phyloP scores from a whole-genome alignment of 1,140 invertebrate species.

The Papilio polyxenes region DNA sequence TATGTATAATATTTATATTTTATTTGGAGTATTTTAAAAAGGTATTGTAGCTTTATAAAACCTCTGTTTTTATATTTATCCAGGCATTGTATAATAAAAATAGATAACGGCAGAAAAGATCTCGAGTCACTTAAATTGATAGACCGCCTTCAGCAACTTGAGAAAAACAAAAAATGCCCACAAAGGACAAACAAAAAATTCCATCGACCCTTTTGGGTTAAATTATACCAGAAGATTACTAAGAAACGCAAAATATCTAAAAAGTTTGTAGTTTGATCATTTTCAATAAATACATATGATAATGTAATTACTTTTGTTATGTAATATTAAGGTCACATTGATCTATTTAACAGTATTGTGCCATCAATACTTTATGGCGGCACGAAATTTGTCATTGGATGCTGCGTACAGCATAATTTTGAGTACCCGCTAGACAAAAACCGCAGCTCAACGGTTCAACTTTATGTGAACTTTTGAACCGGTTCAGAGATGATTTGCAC shows the following conservation, averaged over 20 bases:
- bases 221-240: not conserved
- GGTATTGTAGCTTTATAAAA: not conserved
- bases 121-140: not conserved
- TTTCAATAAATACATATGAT: not conserved
- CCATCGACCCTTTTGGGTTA: not conserved
- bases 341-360: too few relatives aligned
- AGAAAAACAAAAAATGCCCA: not conserved
- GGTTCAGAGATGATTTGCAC: too few relatives aligned
- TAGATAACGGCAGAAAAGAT: not conserved
- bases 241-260: not conserved
- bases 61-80: not conserved
- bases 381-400: too few relatives aligned
- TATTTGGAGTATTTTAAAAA: not conserved
- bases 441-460: too few relatives aligned
- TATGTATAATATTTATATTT: slow-evolving; percentile 14
- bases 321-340: not conserved
- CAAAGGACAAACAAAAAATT: not conserved
- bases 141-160: not conserved
- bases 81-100: not conserved
- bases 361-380: too few relatives aligned
- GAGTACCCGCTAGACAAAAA: not conserved
- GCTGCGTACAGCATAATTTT: too few relatives aligned
- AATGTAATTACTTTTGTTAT: not conserved
- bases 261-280: not conserved
- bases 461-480: too few relatives aligned